A percentile compares a stretch with the other conserved stretches of the same genome.
phyloP scores from a whole-genome alignment of 1,140 invertebrate genomes.

The Heliothis subflexa region DNA sequence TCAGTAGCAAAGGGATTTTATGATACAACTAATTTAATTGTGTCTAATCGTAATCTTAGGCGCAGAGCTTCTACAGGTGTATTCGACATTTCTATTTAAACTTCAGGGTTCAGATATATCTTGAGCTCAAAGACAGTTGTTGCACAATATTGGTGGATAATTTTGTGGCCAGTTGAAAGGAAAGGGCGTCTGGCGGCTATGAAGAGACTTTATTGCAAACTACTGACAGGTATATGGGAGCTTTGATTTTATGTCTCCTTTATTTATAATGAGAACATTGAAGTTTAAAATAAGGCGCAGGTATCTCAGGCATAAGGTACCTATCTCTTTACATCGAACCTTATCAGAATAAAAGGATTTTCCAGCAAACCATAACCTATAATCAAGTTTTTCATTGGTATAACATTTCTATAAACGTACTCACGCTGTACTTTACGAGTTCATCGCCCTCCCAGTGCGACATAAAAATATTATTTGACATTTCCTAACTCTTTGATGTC shows the following conservation, averaged over 20 bases:
- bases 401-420: neutral
- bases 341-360: neutral
- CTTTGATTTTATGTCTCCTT: slow-evolving; percentile 25
- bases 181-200: slow-evolving; percentile 13
- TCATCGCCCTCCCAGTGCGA: slow-evolving; percentile 7
- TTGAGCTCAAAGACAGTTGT: neutral
- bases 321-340: neutral
- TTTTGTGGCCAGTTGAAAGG: slow-evolving; percentile 23
- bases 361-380: neutral
- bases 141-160: slow-evolving; percentile 33
- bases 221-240: slow-evolving; percentile 15
- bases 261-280: slow-evolving; percentile 12
- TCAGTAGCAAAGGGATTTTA: neutral
- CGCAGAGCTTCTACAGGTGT: neutral
- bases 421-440: slow-evolving; percentile 3
- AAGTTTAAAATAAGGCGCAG: neutral
- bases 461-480: slow-evolving; percentile 72
- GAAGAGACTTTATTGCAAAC: neutral
- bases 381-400: neutral
- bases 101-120: slow-evolving; percentile 1
- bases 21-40: neutral
- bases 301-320: too few species aligned
- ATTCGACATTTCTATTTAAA: neutral
- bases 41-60: too few species aligned
- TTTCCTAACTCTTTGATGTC: slow-evolving; percentile 59